Conservation (phyloP, 1,140 invertebrate genomes). For the Saxidomus purpurata region DNA sequence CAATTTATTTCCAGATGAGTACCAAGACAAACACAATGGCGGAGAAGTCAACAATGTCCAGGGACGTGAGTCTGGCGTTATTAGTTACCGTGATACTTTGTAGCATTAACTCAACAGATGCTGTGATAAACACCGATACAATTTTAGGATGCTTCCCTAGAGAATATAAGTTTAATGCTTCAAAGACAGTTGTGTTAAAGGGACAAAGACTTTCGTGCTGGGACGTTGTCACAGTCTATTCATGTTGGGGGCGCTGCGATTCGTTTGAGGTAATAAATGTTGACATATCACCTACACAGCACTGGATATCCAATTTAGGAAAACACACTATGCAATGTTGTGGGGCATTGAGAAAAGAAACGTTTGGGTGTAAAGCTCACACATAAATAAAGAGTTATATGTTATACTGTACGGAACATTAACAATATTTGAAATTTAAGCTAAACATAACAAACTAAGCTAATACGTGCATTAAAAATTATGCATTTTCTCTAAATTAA, state of each 20-base stretch:
- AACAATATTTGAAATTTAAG: no score
- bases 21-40: not conserved
- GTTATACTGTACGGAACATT: no score
- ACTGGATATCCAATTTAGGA: no score
- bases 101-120: not conserved
- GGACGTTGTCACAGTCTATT: constrained; percentile 90
- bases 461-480: no score
- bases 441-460: no score
- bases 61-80: not conserved
- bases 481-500: no score
- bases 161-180: constrained; percentile 67
- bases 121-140: constrained; percentile 1
- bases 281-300: no score
- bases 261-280: constrained; percentile 91
- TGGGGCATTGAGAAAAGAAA: no score
- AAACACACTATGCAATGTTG: no score
- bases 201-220: constrained; percentile 90
- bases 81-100: not conserved
- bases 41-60: not conserved
- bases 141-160: constrained; percentile 85
- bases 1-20: constrained; percentile 7
- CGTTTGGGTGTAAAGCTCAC: no score
- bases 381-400: no score
- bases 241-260: constrained; percentile 94
- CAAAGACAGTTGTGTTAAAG: constrained; percentile 84